Evolutionary conservation across 2,113 vertebrate species (phyloP).

Genomic region (Percopsis transmontana): DNA sequence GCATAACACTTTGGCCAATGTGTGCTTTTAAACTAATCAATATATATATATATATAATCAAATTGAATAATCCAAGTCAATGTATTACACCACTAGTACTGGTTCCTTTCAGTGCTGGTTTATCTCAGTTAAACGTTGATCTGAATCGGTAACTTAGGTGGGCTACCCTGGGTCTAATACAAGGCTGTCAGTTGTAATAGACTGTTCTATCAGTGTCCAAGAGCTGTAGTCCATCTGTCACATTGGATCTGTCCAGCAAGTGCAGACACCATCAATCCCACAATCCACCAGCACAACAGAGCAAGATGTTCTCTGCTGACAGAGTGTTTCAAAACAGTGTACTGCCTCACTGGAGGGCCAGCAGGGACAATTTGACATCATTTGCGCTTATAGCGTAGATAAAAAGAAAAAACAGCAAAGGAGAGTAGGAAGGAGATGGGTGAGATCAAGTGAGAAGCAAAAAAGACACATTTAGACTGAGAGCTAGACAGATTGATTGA

Average conservation of each 20-base stretch:
- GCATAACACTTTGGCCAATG: too few species aligned
- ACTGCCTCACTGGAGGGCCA: not conserved
- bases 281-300: conserved; percentile 27
- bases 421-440: not conserved
- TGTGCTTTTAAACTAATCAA: too few species aligned
- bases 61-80: too few species aligned
- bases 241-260: conserved; percentile 33
- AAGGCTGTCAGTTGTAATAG: conserved; percentile 21
- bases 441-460: conserved; percentile 13
- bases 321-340: conserved; percentile 10
- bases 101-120: not conserved
- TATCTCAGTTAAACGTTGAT: conserved; percentile 5
- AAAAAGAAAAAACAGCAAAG: not conserved
- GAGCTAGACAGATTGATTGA: conserved; percentile 3
- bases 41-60: too few species aligned
- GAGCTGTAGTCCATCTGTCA: conserved; percentile 42
- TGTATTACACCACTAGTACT: not conserved
- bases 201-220: conserved; percentile 27
- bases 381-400: not conserved
- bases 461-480: conserved; percentile 1
- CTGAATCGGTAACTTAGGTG: not conserved
- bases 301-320: conserved; percentile 35
- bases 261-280: conserved; percentile 34
- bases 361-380: conserved; percentile 29
- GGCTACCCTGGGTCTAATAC: conserved; percentile 5